These are phyloP conservation scores for Lasioglossum vierecki DNA, from an alignment of 2,888 invertebrate genomes.

Conservation along the genomic window DNA sequence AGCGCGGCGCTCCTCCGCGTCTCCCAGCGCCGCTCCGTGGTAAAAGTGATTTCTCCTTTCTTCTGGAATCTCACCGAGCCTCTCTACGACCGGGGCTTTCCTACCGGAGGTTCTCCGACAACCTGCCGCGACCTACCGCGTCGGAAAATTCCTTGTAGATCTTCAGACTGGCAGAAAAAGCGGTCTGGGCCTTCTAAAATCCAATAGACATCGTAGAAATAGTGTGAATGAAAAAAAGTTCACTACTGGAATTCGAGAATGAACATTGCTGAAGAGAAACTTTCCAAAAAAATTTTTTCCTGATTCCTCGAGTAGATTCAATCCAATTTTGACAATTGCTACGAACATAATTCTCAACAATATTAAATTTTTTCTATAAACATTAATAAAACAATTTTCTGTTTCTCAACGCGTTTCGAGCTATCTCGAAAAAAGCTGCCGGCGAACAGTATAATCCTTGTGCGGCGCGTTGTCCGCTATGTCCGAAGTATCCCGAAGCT, in stretches of 20 bases:
- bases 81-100: constrained; percentile 39
- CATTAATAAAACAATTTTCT: too few species aligned
- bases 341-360: too few species aligned
- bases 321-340: not conserved
- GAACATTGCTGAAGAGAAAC: not conserved
- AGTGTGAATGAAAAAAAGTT: too few species aligned
- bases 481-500: not conserved
- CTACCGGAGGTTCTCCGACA: constrained; percentile 20
- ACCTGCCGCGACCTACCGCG: not conserved
- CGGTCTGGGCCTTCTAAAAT: not conserved
- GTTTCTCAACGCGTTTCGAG: not conserved
- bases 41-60: constrained; percentile 73
- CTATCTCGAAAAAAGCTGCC: not conserved
- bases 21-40: constrained; percentile 31
- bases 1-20: not conserved
- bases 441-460: not conserved
- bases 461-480: not conserved
- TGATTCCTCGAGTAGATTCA: not conserved
- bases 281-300: not conserved
- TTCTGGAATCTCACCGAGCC: constrained; percentile 62
- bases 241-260: too few species aligned
- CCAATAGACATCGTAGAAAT: not conserved
- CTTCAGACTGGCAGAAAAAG: not conserved
- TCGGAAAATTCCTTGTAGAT: not conserved
- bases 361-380: too few species aligned